Evolutionary conservation across 2,888 invertebrate genomes (phyloP).

Genomic region (Rotaria magnacalcarata): DNA sequence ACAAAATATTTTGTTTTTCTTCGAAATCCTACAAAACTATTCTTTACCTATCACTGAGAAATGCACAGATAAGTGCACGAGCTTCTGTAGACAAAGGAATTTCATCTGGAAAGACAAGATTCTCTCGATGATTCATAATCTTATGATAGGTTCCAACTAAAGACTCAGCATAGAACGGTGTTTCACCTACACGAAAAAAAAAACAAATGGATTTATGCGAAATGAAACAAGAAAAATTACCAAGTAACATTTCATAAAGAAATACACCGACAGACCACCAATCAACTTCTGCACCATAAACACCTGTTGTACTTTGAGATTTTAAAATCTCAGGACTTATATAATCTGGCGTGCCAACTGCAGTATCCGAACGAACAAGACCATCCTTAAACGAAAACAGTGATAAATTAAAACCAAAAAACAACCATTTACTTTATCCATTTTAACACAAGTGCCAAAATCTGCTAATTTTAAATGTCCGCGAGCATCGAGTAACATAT

Average conservation of each 20-base stretch:
- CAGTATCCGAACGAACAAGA: slow-evolving; percentile 87
- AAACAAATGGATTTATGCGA: too few relatives aligned
- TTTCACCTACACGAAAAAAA: slow-evolving; percentile 64
- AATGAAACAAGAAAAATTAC: slow-evolving; percentile 48
- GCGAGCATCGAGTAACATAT: slow-evolving; percentile 87
- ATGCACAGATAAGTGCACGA: slow-evolving; percentile 77
- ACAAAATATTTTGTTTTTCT: background rate
- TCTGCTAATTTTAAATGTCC: slow-evolving; percentile 98
- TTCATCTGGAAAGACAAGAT: slow-evolving; percentile 84
- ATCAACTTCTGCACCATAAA: slow-evolving; percentile 94
- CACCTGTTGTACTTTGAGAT: slow-evolving; percentile 87
- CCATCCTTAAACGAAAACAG: slow-evolving; percentile 66
- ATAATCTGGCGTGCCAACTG: slow-evolving; percentile 93
- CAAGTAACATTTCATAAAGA: slow-evolving; percentile 92
- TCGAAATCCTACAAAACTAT: too few relatives aligned
- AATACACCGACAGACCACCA: slow-evolving; percentile 99
- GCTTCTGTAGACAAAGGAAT: slow-evolving; percentile 76
- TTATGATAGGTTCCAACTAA: slow-evolving; percentile 95
- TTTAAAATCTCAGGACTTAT: slow-evolving; percentile 96
- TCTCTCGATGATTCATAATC: slow-evolving; percentile 97
- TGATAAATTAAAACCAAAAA: too few relatives aligned
- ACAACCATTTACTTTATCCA: slow-evolving; percentile 67
- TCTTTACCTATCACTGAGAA: slow-evolving; percentile 77
- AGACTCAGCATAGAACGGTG: slow-evolving; percentile 97
- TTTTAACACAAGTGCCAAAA: slow-evolving; percentile 98